Evolutionary conservation across 2,113 vertebrate genomes (phyloP).

Genomic region (Myrmecobius fasciatus): DNA sequence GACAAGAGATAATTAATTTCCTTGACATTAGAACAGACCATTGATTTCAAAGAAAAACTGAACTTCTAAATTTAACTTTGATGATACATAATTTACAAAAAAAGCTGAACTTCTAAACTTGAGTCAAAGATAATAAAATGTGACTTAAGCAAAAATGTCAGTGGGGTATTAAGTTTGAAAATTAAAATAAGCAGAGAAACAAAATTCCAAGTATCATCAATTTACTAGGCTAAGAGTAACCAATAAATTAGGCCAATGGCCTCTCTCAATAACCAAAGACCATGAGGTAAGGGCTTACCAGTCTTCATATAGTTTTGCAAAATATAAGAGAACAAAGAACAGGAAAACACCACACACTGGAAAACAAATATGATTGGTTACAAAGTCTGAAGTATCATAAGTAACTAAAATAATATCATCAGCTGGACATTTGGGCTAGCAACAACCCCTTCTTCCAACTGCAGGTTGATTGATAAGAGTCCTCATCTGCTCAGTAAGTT

Average conservation of each 20-base stretch:
- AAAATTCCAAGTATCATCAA: neutral
- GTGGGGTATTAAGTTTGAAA: neutral
- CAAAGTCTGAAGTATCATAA: neutral
- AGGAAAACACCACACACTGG: neutral
- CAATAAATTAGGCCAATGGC: neutral
- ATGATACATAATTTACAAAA: neutral
- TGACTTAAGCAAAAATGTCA: neutral
- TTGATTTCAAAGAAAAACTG: neutral
- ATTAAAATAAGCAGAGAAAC: neutral
- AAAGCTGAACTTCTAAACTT: neutral
- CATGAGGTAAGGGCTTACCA: neutral
- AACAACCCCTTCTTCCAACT: neutral
- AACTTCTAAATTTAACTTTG: neutral
- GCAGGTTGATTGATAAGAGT: neutral
- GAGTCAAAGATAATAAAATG: neutral
- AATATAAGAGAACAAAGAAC: neutral
- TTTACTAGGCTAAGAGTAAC: neutral
- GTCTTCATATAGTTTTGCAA: neutral
- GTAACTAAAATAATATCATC: neutral
- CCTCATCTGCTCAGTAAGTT: neutral
- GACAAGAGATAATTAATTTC: neutral
- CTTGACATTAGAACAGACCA: neutral
- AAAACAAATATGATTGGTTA: neutral
- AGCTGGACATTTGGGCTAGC: neutral
- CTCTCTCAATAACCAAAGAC: neutral